phyloP scores from a whole-genome alignment of 1,140 invertebrate species.

The Macrobrachium nipponense region DNA sequence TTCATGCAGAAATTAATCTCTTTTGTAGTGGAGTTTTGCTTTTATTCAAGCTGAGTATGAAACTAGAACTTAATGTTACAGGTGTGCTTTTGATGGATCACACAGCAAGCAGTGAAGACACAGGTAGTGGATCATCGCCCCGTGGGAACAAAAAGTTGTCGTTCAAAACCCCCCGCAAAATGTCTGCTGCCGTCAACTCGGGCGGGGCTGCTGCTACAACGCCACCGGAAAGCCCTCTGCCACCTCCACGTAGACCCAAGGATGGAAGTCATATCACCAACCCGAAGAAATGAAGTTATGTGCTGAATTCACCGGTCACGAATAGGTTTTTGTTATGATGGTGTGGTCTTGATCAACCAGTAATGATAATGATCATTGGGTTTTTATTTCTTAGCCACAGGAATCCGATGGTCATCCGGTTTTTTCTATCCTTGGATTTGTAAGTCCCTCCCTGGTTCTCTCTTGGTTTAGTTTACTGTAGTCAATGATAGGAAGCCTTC shows the following conservation, averaged over 20 bases:
- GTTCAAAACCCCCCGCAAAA: conserved; percentile 65
- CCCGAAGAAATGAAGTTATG: conserved; percentile 6
- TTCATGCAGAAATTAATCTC: neutral
- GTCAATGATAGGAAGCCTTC: too few relatives aligned
- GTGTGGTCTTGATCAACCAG: too few relatives aligned
- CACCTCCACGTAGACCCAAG: conserved; percentile 48
- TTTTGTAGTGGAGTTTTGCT: neutral
- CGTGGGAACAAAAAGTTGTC: conserved; percentile 72
- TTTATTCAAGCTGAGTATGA: neutral
- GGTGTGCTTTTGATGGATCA: conserved; percentile 54
- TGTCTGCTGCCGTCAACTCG: conserved; percentile 28
- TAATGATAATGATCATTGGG: too few relatives aligned
- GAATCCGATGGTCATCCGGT: too few relatives aligned
- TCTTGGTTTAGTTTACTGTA: too few relatives aligned
- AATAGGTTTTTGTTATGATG: neutral
- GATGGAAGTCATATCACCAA: conserved; percentile 16
- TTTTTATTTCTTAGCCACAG: too few relatives aligned
- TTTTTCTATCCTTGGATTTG: too few relatives aligned
- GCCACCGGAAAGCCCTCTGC: conserved; percentile 51
- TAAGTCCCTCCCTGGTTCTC: too few relatives aligned
- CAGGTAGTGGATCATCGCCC: conserved; percentile 66
- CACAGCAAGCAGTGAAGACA: conserved; percentile 31
- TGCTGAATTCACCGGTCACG: neutral
- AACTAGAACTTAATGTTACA: neutral
- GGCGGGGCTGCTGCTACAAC: conserved; percentile 12